phyloP scores from a whole-genome alignment of 2,113 vertebrate species.

The Verasper variegatus region DNA sequence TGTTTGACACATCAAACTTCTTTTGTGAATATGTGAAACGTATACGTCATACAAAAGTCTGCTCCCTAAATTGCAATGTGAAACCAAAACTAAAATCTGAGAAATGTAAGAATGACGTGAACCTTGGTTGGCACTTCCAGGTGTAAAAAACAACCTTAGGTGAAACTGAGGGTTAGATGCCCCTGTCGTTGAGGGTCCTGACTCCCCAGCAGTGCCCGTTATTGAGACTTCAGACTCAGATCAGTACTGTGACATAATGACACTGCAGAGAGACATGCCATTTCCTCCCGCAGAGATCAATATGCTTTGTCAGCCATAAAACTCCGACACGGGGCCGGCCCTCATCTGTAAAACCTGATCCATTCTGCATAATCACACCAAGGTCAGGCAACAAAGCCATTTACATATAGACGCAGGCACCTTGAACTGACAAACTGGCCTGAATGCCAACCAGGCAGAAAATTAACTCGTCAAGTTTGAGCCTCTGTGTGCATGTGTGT shows the following conservation, averaged over 20 bases:
- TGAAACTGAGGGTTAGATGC: neutral
- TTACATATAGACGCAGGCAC: slow-evolving; percentile 65
- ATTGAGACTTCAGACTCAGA: slow-evolving; percentile 21
- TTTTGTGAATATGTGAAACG: no score
- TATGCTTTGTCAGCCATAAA: slow-evolving; percentile 68
- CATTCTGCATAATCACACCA: slow-evolving; percentile 71
- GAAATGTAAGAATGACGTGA: no score
- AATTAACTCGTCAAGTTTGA: slow-evolving; percentile 66
- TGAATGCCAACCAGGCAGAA: slow-evolving; percentile 60
- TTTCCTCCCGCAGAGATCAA: slow-evolving; percentile 65
- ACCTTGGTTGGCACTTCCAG: no score
- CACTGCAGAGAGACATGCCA: slow-evolving; percentile 53
- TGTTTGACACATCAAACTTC: no score
- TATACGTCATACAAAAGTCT: no score
- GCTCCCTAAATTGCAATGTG: no score
- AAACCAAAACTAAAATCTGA: no score
- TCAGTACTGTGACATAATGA: slow-evolving; percentile 50
- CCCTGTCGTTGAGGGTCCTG: neutral
- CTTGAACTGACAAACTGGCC: slow-evolving; percentile 61
- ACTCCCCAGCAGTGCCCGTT: slow-evolving; percentile 3
- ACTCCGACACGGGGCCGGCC: slow-evolving; percentile 35
- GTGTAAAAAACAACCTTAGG: neutral
- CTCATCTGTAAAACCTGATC: slow-evolving; percentile 64
- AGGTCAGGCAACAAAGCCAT: slow-evolving; percentile 66
- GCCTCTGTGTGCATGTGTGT: slow-evolving; percentile 28